Conservation (phyloP, 2,797 vertebrate species). For the Rhabdophis nuchalis region DNA sequence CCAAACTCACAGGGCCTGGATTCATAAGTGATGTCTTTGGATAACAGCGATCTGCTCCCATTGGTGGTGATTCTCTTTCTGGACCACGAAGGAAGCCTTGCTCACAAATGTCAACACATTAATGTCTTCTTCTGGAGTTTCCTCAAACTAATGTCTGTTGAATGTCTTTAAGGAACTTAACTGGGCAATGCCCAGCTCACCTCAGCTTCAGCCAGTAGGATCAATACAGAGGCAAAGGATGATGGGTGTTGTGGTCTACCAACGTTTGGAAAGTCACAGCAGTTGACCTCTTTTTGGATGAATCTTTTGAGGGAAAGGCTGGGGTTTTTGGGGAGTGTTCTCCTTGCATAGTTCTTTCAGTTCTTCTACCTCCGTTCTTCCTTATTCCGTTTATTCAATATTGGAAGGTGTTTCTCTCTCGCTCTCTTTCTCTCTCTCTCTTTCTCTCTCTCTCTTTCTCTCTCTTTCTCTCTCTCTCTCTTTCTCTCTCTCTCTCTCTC, state of each 20-base stretch:
- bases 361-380: neutral
- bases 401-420: conserved; percentile 40
- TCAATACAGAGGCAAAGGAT: neutral
- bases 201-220: neutral
- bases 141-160: neutral
- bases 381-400: conserved; percentile 32
- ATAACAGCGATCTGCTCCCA: neutral
- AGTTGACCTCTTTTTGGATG: neutral
- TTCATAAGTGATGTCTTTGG: neutral
- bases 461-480: conserved; percentile 39
- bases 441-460: conserved; percentile 38
- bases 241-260: neutral
- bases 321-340: neutral
- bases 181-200: neutral
- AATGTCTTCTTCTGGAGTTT: conserved; percentile 29
- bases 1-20: neutral
- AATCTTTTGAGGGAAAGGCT: neutral
- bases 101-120: accelerated
- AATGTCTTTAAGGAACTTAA: neutral
- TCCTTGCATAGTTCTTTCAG: neutral
- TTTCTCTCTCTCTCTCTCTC: conserved; percentile 32
- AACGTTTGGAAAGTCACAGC: neutral
- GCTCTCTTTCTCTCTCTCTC: conserved; percentile 34
- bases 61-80: neutral
- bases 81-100: no score